Evolutionary conservation across 2,888 invertebrate genomes (phyloP).

Genomic region (Aphrophora alni): DNA sequence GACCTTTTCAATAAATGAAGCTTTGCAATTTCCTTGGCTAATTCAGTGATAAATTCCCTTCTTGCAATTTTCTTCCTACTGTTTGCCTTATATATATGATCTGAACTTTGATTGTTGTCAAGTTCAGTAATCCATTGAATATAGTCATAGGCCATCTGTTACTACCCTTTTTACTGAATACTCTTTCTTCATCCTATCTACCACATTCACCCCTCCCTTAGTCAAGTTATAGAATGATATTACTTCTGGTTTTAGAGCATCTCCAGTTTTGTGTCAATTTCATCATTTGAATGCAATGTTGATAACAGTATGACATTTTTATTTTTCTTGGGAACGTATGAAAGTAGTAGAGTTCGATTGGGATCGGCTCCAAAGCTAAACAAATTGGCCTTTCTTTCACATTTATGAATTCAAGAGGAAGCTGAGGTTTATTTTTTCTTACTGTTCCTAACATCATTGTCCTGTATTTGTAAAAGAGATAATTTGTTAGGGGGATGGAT

Average conservation of each 20-base stretch:
- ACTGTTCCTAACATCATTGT: background rate
- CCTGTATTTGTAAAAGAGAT: slow-evolving; percentile 19
- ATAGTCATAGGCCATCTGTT: slow-evolving; percentile 22
- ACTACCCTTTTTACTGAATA: slow-evolving; percentile 12
- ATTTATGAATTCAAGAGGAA: background rate
- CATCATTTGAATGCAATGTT: slow-evolving; percentile 6
- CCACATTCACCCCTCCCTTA: slow-evolving; percentile 22
- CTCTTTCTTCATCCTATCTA: too few species aligned
- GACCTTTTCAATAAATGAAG: slow-evolving; percentile 12
- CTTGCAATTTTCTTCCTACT: slow-evolving; percentile 2
- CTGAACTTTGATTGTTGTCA: slow-evolving; percentile 22
- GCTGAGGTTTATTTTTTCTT: slow-evolving; percentile 17
- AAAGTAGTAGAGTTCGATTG: background rate
- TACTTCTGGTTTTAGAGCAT: slow-evolving; percentile 9
- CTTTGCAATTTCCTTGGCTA: slow-evolving; percentile 7
- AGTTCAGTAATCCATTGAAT: slow-evolving; percentile 20
- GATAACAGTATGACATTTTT: slow-evolving; percentile 11
- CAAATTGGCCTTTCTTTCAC: background rate
- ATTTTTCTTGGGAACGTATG: too few species aligned
- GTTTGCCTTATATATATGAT: slow-evolving; percentile 3
- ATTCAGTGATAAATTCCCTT: background rate
- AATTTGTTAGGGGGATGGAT: slow-evolving; percentile 10
- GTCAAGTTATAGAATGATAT: slow-evolving; percentile 12
- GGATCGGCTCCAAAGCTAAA: slow-evolving; percentile 13
- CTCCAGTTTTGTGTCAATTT: background rate